Evolutionary conservation across 2,888 invertebrate species (phyloP).

Genomic region (Entomobrya proxima): DNA sequence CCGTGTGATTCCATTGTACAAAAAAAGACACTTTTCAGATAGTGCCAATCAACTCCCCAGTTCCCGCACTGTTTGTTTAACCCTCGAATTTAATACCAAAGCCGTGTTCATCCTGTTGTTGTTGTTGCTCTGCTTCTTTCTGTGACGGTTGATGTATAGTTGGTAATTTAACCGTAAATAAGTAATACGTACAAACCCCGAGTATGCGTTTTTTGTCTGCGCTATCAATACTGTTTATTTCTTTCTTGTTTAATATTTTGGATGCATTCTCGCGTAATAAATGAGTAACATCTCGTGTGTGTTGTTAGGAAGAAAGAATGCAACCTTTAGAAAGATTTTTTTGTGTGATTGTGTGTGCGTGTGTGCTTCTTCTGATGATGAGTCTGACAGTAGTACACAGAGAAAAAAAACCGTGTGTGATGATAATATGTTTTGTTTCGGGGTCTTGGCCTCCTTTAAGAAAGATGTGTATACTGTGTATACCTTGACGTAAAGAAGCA

Average conservation of each 20-base stretch:
- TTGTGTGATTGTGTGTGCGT: no score
- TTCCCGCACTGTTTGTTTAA: no score
- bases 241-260: constrained; percentile 20
- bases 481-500: no score
- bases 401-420: background rate
- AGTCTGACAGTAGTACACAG: background rate
- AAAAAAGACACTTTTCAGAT: no score
- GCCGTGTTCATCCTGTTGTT: no score
- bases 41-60: no score
- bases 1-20: no score
- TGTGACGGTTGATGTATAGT: constrained; percentile 48
- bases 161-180: constrained; percentile 17
- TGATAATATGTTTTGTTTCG: no score
- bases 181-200: background rate
- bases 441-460: no score
- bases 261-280: constrained; percentile 30
- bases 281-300: constrained; percentile 30
- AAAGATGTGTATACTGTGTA: no score
- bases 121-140: constrained; percentile 1
- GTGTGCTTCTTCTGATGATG: background rate
- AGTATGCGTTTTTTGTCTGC: background rate
- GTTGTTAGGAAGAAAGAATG: background rate
- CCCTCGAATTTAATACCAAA: no score
- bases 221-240: background rate
- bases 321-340: no score